Evolutionary conservation across 2,113 vertebrate genomes (phyloP).

Genomic region (Eidolon helvum): DNA sequence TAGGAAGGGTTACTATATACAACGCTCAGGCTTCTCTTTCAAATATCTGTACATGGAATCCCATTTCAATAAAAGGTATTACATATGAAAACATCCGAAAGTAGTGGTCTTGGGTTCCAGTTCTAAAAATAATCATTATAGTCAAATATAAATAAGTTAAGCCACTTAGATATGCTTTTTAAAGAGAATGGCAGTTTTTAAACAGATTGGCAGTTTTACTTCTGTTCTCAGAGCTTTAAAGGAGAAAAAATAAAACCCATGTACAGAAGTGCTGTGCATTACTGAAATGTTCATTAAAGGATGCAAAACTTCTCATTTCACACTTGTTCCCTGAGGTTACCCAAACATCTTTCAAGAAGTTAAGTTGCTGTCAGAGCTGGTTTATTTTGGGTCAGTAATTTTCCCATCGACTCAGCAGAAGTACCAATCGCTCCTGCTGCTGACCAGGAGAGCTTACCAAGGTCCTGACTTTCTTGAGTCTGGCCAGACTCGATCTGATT

Average conservation of each 20-base stretch:
- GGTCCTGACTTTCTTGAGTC: not conserved
- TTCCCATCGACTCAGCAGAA: conserved; percentile 56
- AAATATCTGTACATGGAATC: not conserved
- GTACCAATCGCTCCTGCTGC: not conserved
- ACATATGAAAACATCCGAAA: not conserved
- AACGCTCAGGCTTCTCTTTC: not conserved
- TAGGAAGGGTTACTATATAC: not conserved
- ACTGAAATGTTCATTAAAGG: not conserved
- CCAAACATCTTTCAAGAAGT: conserved; percentile 57
- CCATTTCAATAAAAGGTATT: not conserved
- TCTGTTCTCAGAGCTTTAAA: conserved; percentile 18
- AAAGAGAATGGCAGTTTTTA: not conserved
- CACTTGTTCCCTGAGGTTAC: not conserved
- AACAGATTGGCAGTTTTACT: not conserved
- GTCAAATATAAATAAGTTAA: not conserved
- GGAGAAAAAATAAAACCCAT: not conserved
- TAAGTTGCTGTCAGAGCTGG: conserved; percentile 32
- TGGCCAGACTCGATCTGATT: not conserved
- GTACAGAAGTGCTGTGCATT: not conserved
- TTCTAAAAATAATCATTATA: not conserved
- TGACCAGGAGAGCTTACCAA: not conserved
- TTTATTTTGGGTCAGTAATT: not conserved
- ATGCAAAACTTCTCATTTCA: conserved; percentile 25
- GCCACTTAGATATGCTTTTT: not conserved
- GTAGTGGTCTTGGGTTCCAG: not conserved